Conservation (phyloP, 2,113 vertebrate genomes). For the Mus musculus region DNA sequence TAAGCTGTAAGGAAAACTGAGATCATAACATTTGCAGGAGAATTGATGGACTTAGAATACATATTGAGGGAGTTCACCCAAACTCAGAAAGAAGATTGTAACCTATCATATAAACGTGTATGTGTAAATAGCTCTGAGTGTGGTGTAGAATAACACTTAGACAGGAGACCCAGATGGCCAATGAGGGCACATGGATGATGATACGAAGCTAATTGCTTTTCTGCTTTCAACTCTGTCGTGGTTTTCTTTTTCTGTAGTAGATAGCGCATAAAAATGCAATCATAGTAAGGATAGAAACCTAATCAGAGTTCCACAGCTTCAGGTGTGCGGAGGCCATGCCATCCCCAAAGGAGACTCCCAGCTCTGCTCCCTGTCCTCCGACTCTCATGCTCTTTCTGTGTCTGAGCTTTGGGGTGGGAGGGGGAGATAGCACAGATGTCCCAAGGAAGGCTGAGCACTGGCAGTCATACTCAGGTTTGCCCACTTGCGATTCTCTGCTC, state of each 20-base stretch:
- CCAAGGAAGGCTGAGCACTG: not conserved
- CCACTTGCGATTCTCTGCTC: not conserved
- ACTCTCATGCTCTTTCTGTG: not conserved
- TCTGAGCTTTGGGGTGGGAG: too few species aligned
- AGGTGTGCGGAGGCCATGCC: not conserved
- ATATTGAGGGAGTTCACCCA: not conserved
- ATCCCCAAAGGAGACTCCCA: too few species aligned
- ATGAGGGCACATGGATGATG: not conserved
- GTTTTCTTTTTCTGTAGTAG: not conserved
- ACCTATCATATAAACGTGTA: not conserved
- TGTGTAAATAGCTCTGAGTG: not conserved
- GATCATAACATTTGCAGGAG: not conserved
- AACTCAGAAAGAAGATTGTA: not conserved
- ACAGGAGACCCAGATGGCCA: not conserved
- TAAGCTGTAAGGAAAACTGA: not conserved
- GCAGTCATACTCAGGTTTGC: not conserved
- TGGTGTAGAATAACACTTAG: not conserved
- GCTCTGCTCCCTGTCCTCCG: not conserved
- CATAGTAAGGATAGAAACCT: not conserved
- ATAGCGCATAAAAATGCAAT: not conserved
- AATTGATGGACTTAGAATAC: not conserved
- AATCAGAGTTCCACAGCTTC: slow-evolving; percentile 10
- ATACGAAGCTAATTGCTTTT: not conserved
- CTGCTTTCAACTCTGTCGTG: not conserved
- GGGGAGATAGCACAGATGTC: not conserved